These are phyloP conservation scores for Lepidochrysops patricia DNA, from an alignment of 2,888 invertebrate genomes.

Conservation along the genomic window DNA sequence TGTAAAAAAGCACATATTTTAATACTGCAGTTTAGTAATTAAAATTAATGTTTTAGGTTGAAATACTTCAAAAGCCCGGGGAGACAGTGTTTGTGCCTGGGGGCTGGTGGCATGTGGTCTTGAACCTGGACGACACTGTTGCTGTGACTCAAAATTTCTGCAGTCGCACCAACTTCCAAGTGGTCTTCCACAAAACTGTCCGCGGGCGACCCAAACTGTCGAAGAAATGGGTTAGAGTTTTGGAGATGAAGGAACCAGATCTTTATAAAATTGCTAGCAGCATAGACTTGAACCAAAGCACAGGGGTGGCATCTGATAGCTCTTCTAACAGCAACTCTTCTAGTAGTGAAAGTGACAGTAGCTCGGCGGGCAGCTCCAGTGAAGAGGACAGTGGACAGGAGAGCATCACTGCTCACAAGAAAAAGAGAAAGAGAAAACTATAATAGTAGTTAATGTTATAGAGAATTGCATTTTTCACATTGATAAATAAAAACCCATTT, in stretches of 20 bases:
- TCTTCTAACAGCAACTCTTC: slow-evolving; percentile 92
- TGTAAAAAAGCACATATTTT: not conserved
- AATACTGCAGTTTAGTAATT: not conserved
- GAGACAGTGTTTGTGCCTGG: slow-evolving; percentile 99
- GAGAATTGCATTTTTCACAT: not conserved
- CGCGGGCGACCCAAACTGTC: slow-evolving; percentile 96
- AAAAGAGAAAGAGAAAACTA: slow-evolving; percentile 79
- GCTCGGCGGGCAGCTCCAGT: slow-evolving; percentile 68
- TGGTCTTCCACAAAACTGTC: slow-evolving; percentile 98
- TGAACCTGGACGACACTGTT: slow-evolving; percentile 96
- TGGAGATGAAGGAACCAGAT: slow-evolving; percentile 82
- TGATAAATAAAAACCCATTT: slow-evolving; percentile 37
- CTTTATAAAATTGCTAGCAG: slow-evolving; percentile 85
- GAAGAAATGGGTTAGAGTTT: slow-evolving; percentile 88
- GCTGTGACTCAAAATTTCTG: slow-evolving; percentile 99
- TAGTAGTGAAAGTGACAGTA: slow-evolving; percentile 77
- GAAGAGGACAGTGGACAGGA: slow-evolving; percentile 91
- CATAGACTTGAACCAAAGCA: slow-evolving; percentile 89
- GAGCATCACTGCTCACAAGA: slow-evolving; percentile 89
- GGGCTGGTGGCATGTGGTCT: slow-evolving; percentile 99
- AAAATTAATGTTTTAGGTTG: slow-evolving; percentile 75
- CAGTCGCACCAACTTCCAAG: slow-evolving; percentile 95
- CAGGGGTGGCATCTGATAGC: slow-evolving; percentile 95
- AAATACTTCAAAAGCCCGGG: slow-evolving; percentile 95
- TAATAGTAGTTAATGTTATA: slow-evolving; percentile 43